phyloP scores from a whole-genome alignment of 2,113 vertebrate species.

The Bothrops jararaca region DNA sequence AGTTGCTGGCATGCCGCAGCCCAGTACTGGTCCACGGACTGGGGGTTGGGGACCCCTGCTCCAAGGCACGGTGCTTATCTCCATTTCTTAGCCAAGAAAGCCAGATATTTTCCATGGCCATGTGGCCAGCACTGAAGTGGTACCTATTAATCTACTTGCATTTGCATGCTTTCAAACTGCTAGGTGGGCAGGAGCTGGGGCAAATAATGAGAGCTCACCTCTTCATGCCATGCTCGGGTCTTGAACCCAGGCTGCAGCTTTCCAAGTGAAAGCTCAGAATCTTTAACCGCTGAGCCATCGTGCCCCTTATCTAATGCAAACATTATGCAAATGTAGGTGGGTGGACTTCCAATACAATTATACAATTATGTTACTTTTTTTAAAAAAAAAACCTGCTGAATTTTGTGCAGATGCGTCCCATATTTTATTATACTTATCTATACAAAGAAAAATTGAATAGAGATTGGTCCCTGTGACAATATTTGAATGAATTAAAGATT shows the following conservation, averaged over 20 bases:
- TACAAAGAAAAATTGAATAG: not conserved
- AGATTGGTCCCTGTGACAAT: not conserved
- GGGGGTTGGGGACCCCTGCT: not conserved
- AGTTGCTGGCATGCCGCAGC: no score
- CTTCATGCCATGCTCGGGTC: fast-evolving
- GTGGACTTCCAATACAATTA: not conserved
- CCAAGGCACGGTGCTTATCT: not conserved
- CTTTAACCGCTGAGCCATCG: not conserved
- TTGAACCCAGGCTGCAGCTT: not conserved
- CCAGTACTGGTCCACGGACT: no score
- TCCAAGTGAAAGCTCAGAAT: not conserved
- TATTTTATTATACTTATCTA: not conserved
- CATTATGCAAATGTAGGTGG: not conserved
- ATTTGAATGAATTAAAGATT: not conserved
- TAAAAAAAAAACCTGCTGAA: not conserved
- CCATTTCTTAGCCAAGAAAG: not conserved
- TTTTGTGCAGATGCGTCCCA: not conserved
- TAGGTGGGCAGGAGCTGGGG: not conserved
- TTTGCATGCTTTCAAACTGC: not conserved
- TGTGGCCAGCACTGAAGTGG: not conserved
- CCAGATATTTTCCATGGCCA: not conserved
- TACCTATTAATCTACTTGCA: not conserved
- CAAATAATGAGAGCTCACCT: not conserved
- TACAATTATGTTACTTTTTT: not conserved
- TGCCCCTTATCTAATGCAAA: not conserved